Evolutionary conservation across 2,888 invertebrate species (phyloP), one percentile per base, ranked within the genome.

Genomic region (Dione juno): DNA sequence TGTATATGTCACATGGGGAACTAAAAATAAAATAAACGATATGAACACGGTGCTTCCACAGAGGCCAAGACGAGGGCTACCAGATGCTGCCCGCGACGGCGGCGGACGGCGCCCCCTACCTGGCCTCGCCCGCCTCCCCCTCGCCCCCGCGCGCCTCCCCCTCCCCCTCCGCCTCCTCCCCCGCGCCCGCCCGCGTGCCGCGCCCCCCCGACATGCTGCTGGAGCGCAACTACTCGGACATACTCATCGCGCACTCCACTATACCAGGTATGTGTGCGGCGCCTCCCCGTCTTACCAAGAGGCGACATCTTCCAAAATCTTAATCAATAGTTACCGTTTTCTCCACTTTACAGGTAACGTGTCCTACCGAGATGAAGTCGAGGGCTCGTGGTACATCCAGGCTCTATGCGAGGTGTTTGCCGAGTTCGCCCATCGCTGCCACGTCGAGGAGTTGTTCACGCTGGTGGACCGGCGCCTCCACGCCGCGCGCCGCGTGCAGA

Each of bases 311-410:
- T n/a, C n/a, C n/a, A n/a, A n/a, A n/a, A n/a, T n/a, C n/a, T n/a
- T n/a, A n/a, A n/a, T n/a, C n/a, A n/a, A n/a, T n/a, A n/a, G n/a
- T n/a, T n/a, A n/a, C n/a, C n/a, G n/a, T n/a, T n/a, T n/a, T n/a
- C n/a, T n/a, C n/a, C n/a, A n/a, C n/a, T n/a, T n/a, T n/a, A 10
- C 82, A 95, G 95, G 95, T 5, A 94, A 90, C 80, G 90, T 91
- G 76, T 94, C 96, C 0, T 92, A 94, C 81, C 94, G 96, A 69
- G 94, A 96, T 86, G 80, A 84, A 7, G 74, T 83, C 37, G 77
- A 78, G 9, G 96, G 96, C 28, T 95, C 96, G 54, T 96, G 96
- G 96, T 96, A 95, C 86, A 95, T 96, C 78, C 95, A 95, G 84
- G 92, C 92, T 74, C 88, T 96, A 78, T 96, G 96, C 85, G 85